phyloP scores from a whole-genome alignment of 35 echinoderm and acorn worm genomes.

The Diadema setosum region DNA sequence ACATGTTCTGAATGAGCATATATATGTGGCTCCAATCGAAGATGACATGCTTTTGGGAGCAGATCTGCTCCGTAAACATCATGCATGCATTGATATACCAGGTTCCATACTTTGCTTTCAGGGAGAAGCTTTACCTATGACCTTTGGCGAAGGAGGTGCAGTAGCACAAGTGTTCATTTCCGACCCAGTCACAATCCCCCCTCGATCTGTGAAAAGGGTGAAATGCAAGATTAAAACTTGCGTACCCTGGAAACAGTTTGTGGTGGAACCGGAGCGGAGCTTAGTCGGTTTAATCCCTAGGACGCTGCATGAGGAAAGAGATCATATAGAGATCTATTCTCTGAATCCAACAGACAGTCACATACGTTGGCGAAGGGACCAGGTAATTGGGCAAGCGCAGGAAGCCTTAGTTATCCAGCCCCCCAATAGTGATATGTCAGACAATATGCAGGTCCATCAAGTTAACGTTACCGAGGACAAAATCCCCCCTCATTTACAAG shows the following conservation, averaged over 20 bases:
- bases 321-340: neutral
- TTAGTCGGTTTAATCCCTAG: neutral
- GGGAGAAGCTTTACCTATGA: neutral
- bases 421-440: neutral
- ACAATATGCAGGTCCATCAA: neutral
- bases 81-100: neutral
- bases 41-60: constrained; percentile 58
- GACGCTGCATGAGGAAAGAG: neutral
- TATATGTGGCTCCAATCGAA: constrained; percentile 55
- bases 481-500: neutral
- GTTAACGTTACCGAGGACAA: neutral
- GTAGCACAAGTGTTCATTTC: neutral
- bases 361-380: neutral
- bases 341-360: constrained; percentile 7
- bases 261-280: constrained; percentile 9
- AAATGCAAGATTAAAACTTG: neutral
- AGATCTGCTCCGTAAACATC: constrained; percentile 8
- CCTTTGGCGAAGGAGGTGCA: neutral
- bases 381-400: neutral
- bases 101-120: neutral
- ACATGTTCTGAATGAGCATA: neutral
- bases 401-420: neutral
- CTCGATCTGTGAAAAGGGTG: neutral
- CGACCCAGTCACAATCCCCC: neutral
- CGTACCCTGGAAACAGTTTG: neutral